A percentile compares a stretch with the other conserved stretches of the same genome.
Evolutionary conservation across 2,797 vertebrate species (phyloP).

Genomic region (Melanotaenia boesemani): DNA sequence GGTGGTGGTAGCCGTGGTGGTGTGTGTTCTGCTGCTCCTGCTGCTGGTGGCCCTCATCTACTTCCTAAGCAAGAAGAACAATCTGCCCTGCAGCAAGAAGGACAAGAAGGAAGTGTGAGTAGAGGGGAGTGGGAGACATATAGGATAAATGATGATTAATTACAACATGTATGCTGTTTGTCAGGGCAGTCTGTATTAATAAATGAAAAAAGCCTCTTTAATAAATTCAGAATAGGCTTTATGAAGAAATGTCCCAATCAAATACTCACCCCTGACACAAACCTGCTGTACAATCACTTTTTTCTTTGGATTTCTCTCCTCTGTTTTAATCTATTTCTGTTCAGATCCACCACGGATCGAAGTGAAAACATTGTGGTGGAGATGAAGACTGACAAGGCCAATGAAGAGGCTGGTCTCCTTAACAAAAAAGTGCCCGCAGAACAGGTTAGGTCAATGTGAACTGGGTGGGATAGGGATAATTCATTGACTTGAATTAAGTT

Average conservation of each 20-base stretch:
- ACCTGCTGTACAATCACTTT: background rate
- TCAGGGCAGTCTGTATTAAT: background rate
- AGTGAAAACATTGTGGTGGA: conserved; percentile 85
- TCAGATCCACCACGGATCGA: conserved; percentile 73
- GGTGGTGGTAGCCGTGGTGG: conserved; percentile 90
- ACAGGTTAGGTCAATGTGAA: conserved; percentile 66
- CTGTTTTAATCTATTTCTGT: background rate
- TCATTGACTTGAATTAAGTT: background rate
- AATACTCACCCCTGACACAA: background rate
- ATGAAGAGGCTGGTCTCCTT: conserved; percentile 87
- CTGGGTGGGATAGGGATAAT: background rate
- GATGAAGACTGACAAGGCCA: conserved; percentile 86
- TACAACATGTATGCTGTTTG: background rate
- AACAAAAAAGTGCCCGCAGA: conserved; percentile 73
- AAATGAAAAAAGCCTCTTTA: background rate
- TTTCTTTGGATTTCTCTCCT: background rate
- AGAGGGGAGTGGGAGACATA: background rate
- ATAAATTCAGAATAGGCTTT: background rate
- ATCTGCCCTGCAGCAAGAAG: conserved; percentile 83
- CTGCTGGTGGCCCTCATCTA: conserved; percentile 89
- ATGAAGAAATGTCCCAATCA: background rate
- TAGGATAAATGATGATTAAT: conserved; percentile 5
- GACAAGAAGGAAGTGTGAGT: conserved; percentile 87
- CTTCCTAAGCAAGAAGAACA: conserved; percentile 88
- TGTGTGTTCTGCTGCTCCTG: conserved; percentile 91